Conservation (phyloP, 2,113 vertebrate species). For the Pithys albifrons region DNA sequence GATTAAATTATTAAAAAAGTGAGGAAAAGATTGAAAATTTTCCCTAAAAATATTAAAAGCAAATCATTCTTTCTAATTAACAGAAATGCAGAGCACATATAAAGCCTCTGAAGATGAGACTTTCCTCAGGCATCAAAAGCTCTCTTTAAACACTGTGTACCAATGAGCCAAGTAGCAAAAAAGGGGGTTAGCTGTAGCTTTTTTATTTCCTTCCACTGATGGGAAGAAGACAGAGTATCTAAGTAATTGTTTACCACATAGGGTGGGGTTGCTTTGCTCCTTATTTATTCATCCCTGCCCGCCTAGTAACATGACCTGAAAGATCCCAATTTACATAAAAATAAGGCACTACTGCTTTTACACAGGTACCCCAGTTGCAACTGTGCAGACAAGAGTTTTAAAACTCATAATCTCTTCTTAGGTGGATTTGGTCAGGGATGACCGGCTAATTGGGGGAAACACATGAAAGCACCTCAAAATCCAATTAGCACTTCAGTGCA, state of each 20-base stretch:
- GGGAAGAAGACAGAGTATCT: constrained; percentile 12
- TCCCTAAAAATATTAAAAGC: neutral
- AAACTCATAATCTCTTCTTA: constrained; percentile 78
- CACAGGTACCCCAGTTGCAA: constrained; percentile 68
- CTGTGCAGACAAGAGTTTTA: constrained; percentile 68
- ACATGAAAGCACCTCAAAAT: constrained; percentile 84
- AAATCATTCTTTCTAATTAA: constrained; percentile 11
- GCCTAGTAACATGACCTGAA: constrained; percentile 56
- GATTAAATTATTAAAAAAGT: neutral
- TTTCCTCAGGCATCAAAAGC: neutral
- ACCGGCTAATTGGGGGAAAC: constrained; percentile 79
- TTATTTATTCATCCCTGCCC: constrained; percentile 46
- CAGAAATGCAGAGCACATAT: neutral
- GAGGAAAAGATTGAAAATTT: neutral
- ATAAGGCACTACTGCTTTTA: constrained; percentile 63
- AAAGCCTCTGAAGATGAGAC: neutral
- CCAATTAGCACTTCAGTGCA: constrained; percentile 85
- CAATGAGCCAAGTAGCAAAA: constrained; percentile 10
- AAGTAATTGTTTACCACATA: constrained; percentile 46
- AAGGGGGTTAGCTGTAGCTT: neutral
- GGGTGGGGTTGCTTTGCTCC: constrained; percentile 24
- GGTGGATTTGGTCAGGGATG: constrained; percentile 77
- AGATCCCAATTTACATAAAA: constrained; percentile 73
- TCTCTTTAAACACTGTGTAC: neutral
- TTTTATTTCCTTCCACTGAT: constrained; percentile 13